Evolutionary conservation across 2,888 invertebrate species (phyloP).

Genomic region (Aspidiotus destructor): DNA sequence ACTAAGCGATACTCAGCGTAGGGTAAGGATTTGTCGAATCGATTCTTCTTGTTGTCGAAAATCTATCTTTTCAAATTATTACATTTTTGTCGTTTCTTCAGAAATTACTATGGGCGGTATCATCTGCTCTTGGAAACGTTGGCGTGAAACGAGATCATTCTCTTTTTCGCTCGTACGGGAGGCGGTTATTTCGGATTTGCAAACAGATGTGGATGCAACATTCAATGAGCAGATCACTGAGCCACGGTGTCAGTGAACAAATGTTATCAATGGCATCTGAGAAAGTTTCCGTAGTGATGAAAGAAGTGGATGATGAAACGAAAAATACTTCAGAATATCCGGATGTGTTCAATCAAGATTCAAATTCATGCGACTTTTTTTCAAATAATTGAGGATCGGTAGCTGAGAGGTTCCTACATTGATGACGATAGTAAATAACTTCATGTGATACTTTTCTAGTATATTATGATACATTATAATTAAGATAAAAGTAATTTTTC

Average conservation of each 20-base stretch:
- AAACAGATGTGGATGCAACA: slow-evolving; percentile 33
- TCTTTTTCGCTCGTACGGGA: slow-evolving; percentile 61
- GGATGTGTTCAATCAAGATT: slow-evolving; percentile 22
- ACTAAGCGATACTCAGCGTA: slow-evolving; percentile 21
- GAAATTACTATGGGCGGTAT: slow-evolving; percentile 75
- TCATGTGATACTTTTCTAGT: too few relatives aligned
- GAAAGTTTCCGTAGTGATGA: slow-evolving; percentile 15
- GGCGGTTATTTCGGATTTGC: slow-evolving; percentile 44
- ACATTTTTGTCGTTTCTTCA: slow-evolving; percentile 39
- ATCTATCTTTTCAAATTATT: background rate
- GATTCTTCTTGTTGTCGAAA: background rate
- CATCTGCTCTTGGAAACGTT: slow-evolving; percentile 61
- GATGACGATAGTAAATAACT: too few relatives aligned
- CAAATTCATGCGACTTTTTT: slow-evolving; percentile 27
- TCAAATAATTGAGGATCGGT: background rate
- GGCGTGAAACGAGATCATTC: slow-evolving; percentile 60
- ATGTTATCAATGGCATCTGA: slow-evolving; percentile 24
- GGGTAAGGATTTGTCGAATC: slow-evolving; percentile 3
- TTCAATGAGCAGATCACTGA: background rate
- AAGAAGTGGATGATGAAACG: slow-evolving; percentile 13
- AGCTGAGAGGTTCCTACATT: too few relatives aligned
- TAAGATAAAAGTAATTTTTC: too few relatives aligned
- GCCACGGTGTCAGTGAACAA: slow-evolving; percentile 16
- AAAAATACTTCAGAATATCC: background rate
- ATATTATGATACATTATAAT: too few relatives aligned